A percentile compares a stretch with the other conserved stretches of the same genome.
These are phyloP conservation scores for Rotaria socialis DNA, from an alignment of 2,888 invertebrate genomes.

Conservation along the genomic window DNA sequence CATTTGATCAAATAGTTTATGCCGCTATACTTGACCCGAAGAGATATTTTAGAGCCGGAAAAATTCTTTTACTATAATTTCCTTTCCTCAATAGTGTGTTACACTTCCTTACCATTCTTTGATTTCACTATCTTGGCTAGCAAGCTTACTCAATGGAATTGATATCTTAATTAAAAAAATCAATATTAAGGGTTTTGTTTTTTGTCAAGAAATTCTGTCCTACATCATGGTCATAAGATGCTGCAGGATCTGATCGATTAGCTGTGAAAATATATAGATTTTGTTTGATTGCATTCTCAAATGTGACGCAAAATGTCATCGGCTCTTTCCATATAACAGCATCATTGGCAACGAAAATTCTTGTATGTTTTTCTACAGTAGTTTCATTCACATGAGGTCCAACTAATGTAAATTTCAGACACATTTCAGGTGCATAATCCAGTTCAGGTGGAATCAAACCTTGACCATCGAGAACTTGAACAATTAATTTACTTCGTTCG, in stretches of 20 bases:
- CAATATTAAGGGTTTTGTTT: too few species aligned
- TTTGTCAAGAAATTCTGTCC: neutral
- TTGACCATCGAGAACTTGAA: neutral
- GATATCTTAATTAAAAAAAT: neutral
- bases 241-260: neutral
- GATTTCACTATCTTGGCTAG: neutral
- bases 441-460: neutral
- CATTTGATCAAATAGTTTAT: too few species aligned
- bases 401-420: neutral
- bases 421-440: neutral
- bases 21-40: too few species aligned
- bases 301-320: neutral
- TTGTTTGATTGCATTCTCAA: neutral
- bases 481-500: conserved; percentile 31
- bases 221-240: neutral
- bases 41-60: too few species aligned
- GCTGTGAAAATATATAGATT: neutral
- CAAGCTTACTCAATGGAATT: neutral
- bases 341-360: neutral
- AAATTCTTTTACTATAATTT: too few species aligned
- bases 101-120: neutral
- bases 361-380: neutral
- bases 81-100: too few species aligned
- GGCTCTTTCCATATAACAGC: neutral
- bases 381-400: neutral